A percentile compares a stretch with the other conserved stretches of the same genome.
Conservation (phyloP, 2,113 vertebrate genomes). For the Dinomys branickii region DNA sequence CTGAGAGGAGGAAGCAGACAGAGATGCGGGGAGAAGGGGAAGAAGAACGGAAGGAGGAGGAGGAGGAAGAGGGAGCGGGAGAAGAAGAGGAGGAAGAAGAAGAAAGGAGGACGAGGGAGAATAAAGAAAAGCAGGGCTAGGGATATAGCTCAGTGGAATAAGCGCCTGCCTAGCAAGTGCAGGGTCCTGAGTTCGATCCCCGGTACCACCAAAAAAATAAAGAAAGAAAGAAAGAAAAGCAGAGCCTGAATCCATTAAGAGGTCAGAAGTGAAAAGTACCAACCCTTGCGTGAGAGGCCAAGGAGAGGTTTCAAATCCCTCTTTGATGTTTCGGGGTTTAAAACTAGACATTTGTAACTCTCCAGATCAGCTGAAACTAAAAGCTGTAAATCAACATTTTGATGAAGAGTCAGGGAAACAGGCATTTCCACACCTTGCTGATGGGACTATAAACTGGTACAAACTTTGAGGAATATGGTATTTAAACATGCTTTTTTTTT, state of each 20-base stretch:
- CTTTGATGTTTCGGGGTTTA: not conserved
- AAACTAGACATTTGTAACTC: not conserved
- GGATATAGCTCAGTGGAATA: too few relatives aligned
- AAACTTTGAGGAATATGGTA: not conserved
- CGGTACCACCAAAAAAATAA: too few relatives aligned
- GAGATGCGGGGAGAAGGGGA: not conserved
- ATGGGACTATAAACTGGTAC: not conserved
- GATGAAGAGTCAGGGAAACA: not conserved
- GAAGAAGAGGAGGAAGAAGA: not conserved
- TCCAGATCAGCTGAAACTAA: not conserved
- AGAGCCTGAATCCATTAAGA: not conserved
- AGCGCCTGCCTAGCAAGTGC: too few relatives aligned
- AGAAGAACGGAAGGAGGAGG: not conserved
- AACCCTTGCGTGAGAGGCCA: not conserved
- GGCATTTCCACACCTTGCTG: not conserved
- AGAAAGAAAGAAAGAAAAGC: not conserved
- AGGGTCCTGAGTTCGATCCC: too few relatives aligned
- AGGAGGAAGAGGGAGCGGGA: accelerated
- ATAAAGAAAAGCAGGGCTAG: not conserved
- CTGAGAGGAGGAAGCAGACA: not conserved
- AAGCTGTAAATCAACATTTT: not conserved
- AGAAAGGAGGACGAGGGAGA: not conserved
- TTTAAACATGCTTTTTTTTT: not conserved
- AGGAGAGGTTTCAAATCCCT: not conserved
- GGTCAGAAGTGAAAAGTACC: not conserved